These are phyloP conservation scores for Melieria crassipennis DNA, from an alignment of 2,888 invertebrate genomes.

Conservation along the genomic window DNA sequence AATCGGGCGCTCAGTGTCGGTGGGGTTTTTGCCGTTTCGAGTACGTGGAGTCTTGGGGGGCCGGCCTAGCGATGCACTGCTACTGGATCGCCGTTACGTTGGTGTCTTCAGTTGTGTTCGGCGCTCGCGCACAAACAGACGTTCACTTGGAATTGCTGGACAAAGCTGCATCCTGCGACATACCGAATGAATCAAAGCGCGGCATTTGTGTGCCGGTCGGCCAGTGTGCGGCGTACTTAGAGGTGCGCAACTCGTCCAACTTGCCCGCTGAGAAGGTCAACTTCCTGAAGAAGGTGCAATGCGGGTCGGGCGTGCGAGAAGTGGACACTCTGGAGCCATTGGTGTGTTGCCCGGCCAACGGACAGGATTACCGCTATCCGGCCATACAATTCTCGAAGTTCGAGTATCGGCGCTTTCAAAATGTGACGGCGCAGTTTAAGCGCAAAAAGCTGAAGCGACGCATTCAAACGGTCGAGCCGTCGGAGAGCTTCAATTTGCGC, in stretches of 20 bases:
- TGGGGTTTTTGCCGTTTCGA: slow-evolving; percentile 13
- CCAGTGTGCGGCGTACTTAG: slow-evolving; percentile 58
- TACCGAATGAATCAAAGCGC: slow-evolving; percentile 61
- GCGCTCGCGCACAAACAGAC: slow-evolving; percentile 41
- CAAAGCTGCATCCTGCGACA: slow-evolving; percentile 50
- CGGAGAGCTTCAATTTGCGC: slow-evolving; percentile 53
- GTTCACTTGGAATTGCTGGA: slow-evolving; percentile 27
- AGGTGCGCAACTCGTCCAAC: slow-evolving; percentile 56
- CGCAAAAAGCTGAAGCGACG: slow-evolving; percentile 60
- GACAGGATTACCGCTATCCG: slow-evolving; percentile 57
- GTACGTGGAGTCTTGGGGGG: background rate
- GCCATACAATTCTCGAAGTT: slow-evolving; percentile 57
- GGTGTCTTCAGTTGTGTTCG: slow-evolving; percentile 40
- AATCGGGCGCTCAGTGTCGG: background rate
- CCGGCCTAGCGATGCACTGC: slow-evolving; percentile 32
- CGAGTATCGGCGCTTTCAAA: slow-evolving; percentile 52
- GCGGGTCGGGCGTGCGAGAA: slow-evolving; percentile 41
- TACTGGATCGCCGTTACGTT: slow-evolving; percentile 13
- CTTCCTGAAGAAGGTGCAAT: slow-evolving; percentile 62
- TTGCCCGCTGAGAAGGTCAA: slow-evolving; percentile 58
- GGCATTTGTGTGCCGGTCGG: slow-evolving; percentile 57
- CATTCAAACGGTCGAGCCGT: slow-evolving; percentile 58
- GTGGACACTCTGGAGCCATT: slow-evolving; percentile 41
- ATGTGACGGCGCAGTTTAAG: slow-evolving; percentile 54
- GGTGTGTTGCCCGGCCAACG: slow-evolving; percentile 61